phyloP scores from a whole-genome alignment of 1,140 invertebrate genomes.

The Euura lappo region DNA sequence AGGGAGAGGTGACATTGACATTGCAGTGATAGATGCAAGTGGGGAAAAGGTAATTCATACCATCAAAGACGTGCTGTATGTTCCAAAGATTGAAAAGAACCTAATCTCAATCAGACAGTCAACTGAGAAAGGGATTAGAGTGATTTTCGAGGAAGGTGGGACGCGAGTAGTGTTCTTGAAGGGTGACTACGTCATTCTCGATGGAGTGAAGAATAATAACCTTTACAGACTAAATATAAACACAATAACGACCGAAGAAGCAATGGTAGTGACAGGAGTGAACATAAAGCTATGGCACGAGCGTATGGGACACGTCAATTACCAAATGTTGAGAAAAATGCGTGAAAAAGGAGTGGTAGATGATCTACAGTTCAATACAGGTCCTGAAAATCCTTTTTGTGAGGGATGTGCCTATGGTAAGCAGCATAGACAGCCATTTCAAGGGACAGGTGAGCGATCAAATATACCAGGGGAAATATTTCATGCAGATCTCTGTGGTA shows the following conservation, averaged over 20 bases:
- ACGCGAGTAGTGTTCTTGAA: too few relatives aligned
- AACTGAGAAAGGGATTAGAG: slow-evolving; percentile 23
- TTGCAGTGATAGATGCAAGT: neutral
- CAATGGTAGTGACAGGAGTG: neutral
- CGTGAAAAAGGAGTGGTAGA: neutral
- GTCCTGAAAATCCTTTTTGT: slow-evolving; percentile 21
- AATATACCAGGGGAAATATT: too few relatives aligned
- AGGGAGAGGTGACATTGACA: slow-evolving; percentile 20
- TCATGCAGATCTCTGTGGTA: too few relatives aligned
- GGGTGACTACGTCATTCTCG: too few relatives aligned
- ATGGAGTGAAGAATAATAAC: neutral
- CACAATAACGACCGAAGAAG: neutral
- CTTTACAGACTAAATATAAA: neutral
- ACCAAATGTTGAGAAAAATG: slow-evolving; percentile 5
- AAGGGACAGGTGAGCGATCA: neutral
- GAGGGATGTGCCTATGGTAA: slow-evolving; percentile 39
- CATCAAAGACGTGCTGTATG: slow-evolving; percentile 21
- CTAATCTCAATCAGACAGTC: slow-evolving; percentile 26
- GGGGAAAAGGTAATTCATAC: neutral
- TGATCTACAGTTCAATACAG: slow-evolving; percentile 2
- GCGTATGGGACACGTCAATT: slow-evolving; percentile 11
- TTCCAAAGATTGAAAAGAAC: slow-evolving; percentile 22
- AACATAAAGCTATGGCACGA: slow-evolving; percentile 4
- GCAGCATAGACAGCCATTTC: slow-evolving; percentile 35
- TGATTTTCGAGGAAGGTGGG: neutral